These are phyloP conservation scores for Rhinogobio ventralis DNA, from an alignment of 2,797 vertebrate species.

Conservation along the genomic window DNA sequence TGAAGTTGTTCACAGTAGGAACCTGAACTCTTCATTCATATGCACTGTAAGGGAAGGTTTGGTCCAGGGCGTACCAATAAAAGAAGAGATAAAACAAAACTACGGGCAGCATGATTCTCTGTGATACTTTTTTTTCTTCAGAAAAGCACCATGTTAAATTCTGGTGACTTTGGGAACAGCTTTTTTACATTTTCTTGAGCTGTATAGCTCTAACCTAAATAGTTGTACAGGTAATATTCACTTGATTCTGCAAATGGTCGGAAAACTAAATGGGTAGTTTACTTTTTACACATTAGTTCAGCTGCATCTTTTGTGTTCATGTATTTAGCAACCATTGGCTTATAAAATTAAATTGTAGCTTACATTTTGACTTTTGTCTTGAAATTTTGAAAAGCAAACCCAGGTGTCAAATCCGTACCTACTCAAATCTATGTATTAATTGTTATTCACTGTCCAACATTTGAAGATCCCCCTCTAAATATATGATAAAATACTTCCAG, in stretches of 20 bases:
- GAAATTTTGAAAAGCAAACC: background rate
- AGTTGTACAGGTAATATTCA: background rate
- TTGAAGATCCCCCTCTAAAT: too few relatives aligned
- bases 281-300: background rate
- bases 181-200: background rate
- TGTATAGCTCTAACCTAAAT: background rate
- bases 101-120: background rate
- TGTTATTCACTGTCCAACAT: too few relatives aligned
- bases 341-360: background rate
- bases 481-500: too few relatives aligned
- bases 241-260: background rate
- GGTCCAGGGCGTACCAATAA: background rate
- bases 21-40: background rate
- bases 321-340: background rate
- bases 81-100: background rate
- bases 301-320: background rate
- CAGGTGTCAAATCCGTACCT: background rate
- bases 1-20: background rate
- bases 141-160: background rate
- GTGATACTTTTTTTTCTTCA: background rate
- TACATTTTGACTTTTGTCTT: background rate
- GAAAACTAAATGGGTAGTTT: background rate
- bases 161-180: background rate
- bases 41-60: background rate
- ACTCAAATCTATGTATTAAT: background rate